phyloP scores from a whole-genome alignment of 2,113 vertebrate species.

The Sterna hirundo region DNA sequence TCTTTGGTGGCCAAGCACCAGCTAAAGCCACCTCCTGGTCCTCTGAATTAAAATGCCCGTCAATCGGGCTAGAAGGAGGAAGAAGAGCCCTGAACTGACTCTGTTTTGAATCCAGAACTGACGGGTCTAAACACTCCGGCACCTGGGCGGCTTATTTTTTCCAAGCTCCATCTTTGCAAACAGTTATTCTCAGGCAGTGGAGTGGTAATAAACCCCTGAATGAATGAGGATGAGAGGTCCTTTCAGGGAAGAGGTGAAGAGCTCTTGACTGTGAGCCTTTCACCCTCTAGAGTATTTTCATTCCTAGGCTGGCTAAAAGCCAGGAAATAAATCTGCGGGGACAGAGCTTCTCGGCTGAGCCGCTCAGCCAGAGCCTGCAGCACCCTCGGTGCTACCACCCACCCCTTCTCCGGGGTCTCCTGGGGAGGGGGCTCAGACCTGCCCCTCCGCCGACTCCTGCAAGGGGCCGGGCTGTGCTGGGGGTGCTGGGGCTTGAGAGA shows the following conservation, averaged over 20 bases:
- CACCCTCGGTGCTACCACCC: background rate
- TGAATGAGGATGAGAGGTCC: slow-evolving; percentile 67
- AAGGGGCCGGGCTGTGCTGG: accelerated
- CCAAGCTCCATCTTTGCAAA: slow-evolving; percentile 43
- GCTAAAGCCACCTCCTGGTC: background rate
- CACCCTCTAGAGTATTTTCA: slow-evolving; percentile 67
- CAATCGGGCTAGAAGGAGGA: background rate
- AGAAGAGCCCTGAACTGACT: background rate
- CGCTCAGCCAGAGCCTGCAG: background rate
- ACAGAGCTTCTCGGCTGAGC: background rate
- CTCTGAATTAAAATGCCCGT: background rate
- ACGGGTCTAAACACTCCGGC: background rate
- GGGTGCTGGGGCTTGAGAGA: background rate
- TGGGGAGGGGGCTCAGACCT: background rate
- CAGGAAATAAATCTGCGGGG: slow-evolving; percentile 59
- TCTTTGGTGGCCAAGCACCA: background rate
- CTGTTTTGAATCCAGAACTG: background rate
- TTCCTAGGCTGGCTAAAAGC: slow-evolving; percentile 62
- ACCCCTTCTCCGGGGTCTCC: background rate
- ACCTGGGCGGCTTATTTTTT: slow-evolving; percentile 3
- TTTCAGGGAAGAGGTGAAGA: slow-evolving; percentile 68
- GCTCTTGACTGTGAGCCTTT: slow-evolving; percentile 67
- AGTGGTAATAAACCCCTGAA: slow-evolving; percentile 65
- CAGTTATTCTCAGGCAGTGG: slow-evolving; percentile 53
- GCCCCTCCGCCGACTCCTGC: background rate